Percentiles rank a stretch among this genome's conserved stretches.
Conservation (phyloP, 1,140 invertebrate genomes). For the Thaumatotibia leucotreta region DNA sequence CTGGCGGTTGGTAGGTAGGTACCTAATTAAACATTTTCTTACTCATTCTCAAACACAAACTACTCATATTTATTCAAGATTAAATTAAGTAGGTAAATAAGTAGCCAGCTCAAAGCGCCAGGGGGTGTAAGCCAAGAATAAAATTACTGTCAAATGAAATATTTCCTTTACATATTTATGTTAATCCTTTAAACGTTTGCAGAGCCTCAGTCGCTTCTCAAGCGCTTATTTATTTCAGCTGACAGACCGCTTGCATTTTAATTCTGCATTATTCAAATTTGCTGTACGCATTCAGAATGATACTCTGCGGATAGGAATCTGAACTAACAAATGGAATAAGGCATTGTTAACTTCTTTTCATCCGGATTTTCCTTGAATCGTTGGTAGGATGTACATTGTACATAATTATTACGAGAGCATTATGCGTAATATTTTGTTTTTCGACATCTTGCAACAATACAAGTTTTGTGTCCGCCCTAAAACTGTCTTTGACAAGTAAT, state of each 20-base stretch:
- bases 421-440: background rate
- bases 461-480: too few species aligned
- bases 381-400: too few species aligned
- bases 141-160: background rate
- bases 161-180: background rate
- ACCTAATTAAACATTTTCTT: too few species aligned
- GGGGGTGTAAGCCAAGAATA: background rate
- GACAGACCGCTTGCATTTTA: background rate
- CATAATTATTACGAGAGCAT: background rate
- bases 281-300: background rate
- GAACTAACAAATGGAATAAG: background rate
- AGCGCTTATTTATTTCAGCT: background rate
- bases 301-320: background rate
- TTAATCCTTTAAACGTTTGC: background rate
- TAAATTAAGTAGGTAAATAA: too few species aligned
- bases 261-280: conserved; percentile 4
- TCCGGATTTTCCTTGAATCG: background rate
- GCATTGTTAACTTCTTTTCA: background rate
- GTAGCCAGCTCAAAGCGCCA: background rate
- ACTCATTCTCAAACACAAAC: too few species aligned
- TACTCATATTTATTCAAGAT: too few species aligned
- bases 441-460: too few species aligned
- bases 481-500: too few species aligned
- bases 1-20: too few species aligned
- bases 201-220: background rate